phyloP scores from a whole-genome alignment of 2,888 invertebrate species.

The Hypsopygia costalis region DNA sequence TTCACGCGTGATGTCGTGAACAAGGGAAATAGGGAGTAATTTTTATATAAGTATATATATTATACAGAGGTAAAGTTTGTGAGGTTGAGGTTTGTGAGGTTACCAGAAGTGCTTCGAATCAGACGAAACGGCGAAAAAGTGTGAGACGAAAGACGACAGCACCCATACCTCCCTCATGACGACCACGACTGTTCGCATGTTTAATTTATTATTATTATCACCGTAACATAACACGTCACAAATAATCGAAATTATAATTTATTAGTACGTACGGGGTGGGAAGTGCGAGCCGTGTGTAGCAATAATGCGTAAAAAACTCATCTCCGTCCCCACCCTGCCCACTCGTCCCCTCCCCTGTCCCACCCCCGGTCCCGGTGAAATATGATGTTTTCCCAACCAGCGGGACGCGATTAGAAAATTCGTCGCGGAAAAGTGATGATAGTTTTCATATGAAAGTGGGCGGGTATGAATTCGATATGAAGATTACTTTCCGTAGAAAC shows the following conservation, averaged over 20 bases:
- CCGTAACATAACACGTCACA: slow-evolving; percentile 32
- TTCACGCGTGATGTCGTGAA: too few relatives aligned
- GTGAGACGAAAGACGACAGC: too few relatives aligned
- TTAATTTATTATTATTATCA: slow-evolving; percentile 14
- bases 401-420: slow-evolving; percentile 78
- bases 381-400: slow-evolving; percentile 76
- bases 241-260: slow-evolving; percentile 73
- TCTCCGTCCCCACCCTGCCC: slow-evolving; percentile 56
- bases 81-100: too few relatives aligned
- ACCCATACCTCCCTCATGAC: too few relatives aligned
- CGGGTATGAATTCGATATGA: slow-evolving; percentile 19
- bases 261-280: slow-evolving; percentile 62
- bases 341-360: slow-evolving; percentile 19
- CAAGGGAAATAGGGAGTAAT: too few relatives aligned
- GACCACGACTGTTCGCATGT: too few relatives aligned
- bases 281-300: slow-evolving; percentile 68
- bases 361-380: slow-evolving; percentile 62
- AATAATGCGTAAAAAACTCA: slow-evolving; percentile 80
- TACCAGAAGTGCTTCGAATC: too few relatives aligned
- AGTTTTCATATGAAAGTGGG: slow-evolving; percentile 41
- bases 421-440: slow-evolving; percentile 52
- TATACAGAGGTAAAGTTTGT: too few relatives aligned
- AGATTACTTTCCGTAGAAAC: slow-evolving; percentile 13
- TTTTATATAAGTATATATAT: too few relatives aligned
- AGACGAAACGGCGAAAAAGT: too few relatives aligned